Percentiles rank a stretch among this genome's conserved stretches.
These are phyloP conservation scores for Orbicella faveolata DNA, from an alignment of 64 coral and sea anemone genomes.

Conservation along the genomic window DNA sequence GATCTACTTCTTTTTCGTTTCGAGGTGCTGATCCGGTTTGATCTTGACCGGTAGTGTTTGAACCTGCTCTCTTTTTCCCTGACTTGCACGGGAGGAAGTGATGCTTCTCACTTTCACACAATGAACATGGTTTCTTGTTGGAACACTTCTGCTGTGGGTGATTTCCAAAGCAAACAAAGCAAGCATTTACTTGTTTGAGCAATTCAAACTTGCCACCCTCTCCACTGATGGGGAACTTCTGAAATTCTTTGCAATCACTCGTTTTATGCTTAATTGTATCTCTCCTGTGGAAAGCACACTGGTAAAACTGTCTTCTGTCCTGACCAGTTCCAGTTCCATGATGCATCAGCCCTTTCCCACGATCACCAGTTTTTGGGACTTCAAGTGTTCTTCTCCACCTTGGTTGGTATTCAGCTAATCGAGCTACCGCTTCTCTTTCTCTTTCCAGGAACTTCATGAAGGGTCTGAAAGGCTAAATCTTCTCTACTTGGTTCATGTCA, in stretches of 20 bases:
- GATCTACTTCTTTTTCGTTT: not conserved
- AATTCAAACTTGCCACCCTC: slow-evolving; percentile 58
- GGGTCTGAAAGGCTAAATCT: slow-evolving; percentile 57
- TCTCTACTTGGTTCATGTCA: slow-evolving; percentile 27
- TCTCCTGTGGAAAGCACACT: slow-evolving; percentile 56
- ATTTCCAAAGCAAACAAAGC: slow-evolving; percentile 76
- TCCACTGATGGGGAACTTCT: slow-evolving; percentile 55
- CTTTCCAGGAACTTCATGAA: slow-evolving; percentile 78
- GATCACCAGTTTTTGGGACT: slow-evolving; percentile 14
- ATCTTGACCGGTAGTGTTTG: slow-evolving; percentile 3
- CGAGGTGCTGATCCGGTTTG: not conserved
- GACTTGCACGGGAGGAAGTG: slow-evolving; percentile 59
- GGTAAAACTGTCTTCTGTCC: slow-evolving; percentile 36
- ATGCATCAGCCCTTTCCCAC: slow-evolving; percentile 10
- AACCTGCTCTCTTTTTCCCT: slow-evolving; percentile 16
- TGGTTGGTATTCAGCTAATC: slow-evolving; percentile 45
- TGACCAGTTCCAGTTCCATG: slow-evolving; percentile 27
- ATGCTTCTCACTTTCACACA: slow-evolving; percentile 58
- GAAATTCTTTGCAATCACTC: slow-evolving; percentile 69
- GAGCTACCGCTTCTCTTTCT: slow-evolving; percentile 69
- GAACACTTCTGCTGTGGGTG: slow-evolving; percentile 56
- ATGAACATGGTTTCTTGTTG: slow-evolving; percentile 45
- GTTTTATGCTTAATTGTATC: slow-evolving; percentile 72
- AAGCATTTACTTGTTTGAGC: slow-evolving; percentile 64
- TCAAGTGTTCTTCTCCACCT: slow-evolving; percentile 14